These are phyloP conservation scores for Harpagifer antarcticus DNA, from an alignment of 2,797 vertebrate genomes.

Conservation along the genomic window DNA sequence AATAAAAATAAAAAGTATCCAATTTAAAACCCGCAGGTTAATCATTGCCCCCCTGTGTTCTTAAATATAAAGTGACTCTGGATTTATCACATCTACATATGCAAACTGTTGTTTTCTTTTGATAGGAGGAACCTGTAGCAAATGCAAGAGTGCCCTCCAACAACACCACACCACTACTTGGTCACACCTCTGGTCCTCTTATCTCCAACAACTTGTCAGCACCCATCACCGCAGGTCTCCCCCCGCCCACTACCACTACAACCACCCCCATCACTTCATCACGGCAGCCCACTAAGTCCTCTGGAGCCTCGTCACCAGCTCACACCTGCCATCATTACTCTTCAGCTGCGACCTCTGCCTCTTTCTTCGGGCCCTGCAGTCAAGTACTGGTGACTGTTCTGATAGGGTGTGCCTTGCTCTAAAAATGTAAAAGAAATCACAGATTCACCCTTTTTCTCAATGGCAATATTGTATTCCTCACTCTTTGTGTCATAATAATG, in stretches of 20 bases:
- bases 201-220: background rate
- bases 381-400: conserved; percentile 45
- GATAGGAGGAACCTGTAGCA: accelerated
- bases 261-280: background rate
- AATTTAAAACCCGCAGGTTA: too few relatives aligned
- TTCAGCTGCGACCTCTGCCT: background rate
- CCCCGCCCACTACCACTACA: accelerated
- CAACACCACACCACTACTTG: accelerated
- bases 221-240: background rate
- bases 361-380: conserved; percentile 16
- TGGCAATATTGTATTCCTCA: background rate
- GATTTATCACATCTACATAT: background rate
- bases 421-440: background rate
- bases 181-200: accelerated
- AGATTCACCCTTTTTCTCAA: background rate
- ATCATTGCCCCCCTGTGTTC: too few relatives aligned
- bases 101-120: conserved; percentile 1
- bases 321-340: accelerated
- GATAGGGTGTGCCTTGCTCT: background rate
- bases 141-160: accelerated
- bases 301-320: accelerated
- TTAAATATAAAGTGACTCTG: background rate
- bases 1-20: too few relatives aligned
- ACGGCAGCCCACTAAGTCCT: accelerated
- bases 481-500: background rate